A percentile compares a stretch with the other conserved stretches of the same genome.
These are phyloP conservation scores for Caenorhabditis wallacei DNA, from an alignment of 2,888 invertebrate species.

Conservation along the genomic window DNA sequence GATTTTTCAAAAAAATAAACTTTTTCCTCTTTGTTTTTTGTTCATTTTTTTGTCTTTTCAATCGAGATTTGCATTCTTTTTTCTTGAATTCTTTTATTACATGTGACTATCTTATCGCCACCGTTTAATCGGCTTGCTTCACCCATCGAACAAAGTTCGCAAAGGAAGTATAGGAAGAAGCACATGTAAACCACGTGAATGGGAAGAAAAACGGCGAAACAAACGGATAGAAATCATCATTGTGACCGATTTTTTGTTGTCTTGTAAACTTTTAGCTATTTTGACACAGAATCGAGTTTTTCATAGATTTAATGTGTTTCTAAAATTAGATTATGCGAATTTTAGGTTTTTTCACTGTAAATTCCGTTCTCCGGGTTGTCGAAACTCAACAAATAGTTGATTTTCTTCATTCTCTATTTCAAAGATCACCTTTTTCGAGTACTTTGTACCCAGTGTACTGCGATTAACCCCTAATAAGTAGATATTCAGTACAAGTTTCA, in stretches of 20 bases:
- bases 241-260: constrained; percentile 29
- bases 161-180: constrained; percentile 7
- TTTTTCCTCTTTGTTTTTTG: constrained; percentile 2
- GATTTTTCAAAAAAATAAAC: constrained; percentile 42
- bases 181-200: constrained; percentile 42
- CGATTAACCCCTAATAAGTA: neutral
- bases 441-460: neutral
- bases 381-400: neutral
- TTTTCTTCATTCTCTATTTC: neutral
- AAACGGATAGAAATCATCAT: constrained; percentile 43
- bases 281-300: neutral
- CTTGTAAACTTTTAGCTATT: neutral
- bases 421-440: constrained; percentile 14
- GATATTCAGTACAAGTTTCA: neutral
- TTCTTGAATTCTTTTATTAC: neutral
- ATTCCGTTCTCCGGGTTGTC: too few species aligned
- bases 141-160: constrained; percentile 37
- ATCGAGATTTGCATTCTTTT: neutral
- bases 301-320: neutral
- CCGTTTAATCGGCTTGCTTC: constrained; percentile 5
- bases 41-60: constrained; percentile 5
- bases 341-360: neutral
- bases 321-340: neutral
- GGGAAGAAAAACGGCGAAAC: neutral
- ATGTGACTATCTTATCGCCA: neutral